Conservation (phyloP, 2,797 vertebrate species). For the Myripristis murdjan region DNA sequence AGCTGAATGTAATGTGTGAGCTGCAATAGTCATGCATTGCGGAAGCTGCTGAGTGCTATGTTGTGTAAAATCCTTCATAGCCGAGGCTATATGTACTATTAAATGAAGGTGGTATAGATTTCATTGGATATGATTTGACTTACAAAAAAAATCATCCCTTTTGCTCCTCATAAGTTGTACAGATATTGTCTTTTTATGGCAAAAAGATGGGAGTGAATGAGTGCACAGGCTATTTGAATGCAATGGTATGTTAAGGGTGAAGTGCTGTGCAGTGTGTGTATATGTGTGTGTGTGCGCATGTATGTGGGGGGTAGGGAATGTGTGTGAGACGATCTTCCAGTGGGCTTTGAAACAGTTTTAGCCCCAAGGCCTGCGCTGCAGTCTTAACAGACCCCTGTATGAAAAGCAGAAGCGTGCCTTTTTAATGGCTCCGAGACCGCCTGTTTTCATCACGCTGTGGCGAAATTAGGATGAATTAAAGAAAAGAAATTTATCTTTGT, state of each 20-base stretch:
- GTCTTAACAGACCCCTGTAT: constrained; percentile 2
- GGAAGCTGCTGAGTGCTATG: too few relatives aligned
- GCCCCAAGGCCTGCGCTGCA: not conserved
- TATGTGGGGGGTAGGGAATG: too few relatives aligned
- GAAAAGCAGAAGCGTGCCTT: constrained; percentile 24
- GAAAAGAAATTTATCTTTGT: constrained; percentile 50
- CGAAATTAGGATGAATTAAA: constrained; percentile 33
- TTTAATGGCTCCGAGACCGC: constrained; percentile 36
- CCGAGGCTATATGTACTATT: too few relatives aligned
- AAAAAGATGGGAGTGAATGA: not conserved
- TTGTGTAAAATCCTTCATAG: not conserved
- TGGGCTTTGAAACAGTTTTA: not conserved
- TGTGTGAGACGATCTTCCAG: too few relatives aligned
- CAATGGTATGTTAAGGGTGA: not conserved
- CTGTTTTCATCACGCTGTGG: constrained; percentile 43
- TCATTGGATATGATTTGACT: not conserved
- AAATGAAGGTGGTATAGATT: not conserved
- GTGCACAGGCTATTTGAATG: not conserved
- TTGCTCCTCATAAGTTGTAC: not conserved
- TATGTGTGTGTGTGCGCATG: constrained; percentile 6
- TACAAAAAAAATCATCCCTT: not conserved
- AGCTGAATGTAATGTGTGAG: not conserved
- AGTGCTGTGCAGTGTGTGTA: not conserved
- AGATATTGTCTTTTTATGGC: not conserved
- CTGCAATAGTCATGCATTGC: not conserved